phyloP scores from a whole-genome alignment of 2,113 vertebrate species.

The Empidonax alnorum region DNA sequence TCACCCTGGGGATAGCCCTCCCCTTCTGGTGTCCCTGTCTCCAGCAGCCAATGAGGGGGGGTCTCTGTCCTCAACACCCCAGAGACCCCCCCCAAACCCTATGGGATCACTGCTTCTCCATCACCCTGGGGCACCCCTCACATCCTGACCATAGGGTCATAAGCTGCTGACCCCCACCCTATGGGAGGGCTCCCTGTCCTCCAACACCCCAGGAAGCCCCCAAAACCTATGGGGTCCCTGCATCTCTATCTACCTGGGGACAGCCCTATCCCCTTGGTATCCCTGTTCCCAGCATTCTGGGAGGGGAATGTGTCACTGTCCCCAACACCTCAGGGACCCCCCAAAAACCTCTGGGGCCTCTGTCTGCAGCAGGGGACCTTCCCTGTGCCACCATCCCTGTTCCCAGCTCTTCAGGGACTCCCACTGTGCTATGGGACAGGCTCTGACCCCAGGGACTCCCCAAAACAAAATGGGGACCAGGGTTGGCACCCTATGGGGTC shows the following conservation, averaged over 20 bases:
- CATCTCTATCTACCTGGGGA: not conserved
- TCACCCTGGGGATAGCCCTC: not conserved
- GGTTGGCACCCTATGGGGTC: fast-evolving
- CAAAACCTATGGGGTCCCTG: not conserved
- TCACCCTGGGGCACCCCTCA: not conserved
- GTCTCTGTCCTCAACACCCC: not conserved
- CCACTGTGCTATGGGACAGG: not conserved
- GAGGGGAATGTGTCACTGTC: not conserved
- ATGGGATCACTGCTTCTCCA: not conserved
- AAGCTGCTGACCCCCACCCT: not conserved
- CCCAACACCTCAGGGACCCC: not conserved
- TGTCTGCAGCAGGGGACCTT: not conserved
- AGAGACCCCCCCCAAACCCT: not conserved
- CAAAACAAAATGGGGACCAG: not conserved
- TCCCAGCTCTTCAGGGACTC: not conserved
- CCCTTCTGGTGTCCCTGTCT: not conserved
- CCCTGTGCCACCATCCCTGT: not conserved
- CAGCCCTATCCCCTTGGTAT: not conserved
- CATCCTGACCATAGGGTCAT: too few species aligned
- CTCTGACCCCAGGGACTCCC: not conserved
- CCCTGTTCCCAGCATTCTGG: not conserved
- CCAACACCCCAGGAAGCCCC: not conserved
- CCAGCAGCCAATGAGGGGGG: not conserved
- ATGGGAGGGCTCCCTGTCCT: not conserved
- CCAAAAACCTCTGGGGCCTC: not conserved